phyloP scores from a whole-genome alignment of 1,140 invertebrate species.

The Drosophila leontia region DNA sequence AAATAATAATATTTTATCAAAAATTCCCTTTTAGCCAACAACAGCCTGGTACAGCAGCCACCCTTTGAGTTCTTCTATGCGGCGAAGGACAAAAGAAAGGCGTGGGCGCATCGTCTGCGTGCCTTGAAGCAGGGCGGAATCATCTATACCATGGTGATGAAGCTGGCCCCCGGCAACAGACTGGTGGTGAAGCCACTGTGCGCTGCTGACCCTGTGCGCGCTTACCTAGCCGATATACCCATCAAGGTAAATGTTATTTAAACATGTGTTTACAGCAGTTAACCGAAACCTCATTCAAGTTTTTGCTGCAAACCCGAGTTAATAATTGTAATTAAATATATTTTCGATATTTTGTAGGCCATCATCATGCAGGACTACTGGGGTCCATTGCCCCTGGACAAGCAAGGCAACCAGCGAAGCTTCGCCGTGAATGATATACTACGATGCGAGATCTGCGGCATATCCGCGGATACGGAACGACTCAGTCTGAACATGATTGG shows the following conservation, averaged over 20 bases:
- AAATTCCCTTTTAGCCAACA: constrained; percentile 14
- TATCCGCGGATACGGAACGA: constrained; percentile 94
- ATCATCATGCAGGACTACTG: constrained; percentile 59
- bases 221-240: constrained; percentile 93
- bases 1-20: background rate
- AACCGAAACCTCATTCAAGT: too few species aligned
- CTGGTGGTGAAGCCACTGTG: constrained; percentile 93
- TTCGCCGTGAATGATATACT: constrained; percentile 93
- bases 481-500: constrained; percentile 94
- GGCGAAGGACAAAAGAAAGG: constrained; percentile 69
- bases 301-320: too few species aligned
- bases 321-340: background rate
- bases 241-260: constrained; percentile 88
- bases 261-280: too few species aligned
- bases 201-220: constrained; percentile 90
- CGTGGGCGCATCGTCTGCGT: constrained; percentile 51
- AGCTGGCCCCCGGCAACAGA: constrained; percentile 87
- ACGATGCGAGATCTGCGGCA: constrained; percentile 94
- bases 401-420: constrained; percentile 91
- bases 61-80: constrained; percentile 93
- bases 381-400: constrained; percentile 86
- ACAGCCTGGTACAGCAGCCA: constrained; percentile 86
- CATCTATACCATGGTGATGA: constrained; percentile 92
- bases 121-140: constrained; percentile 91
- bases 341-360: constrained; percentile 34